Percentiles rank a stretch among this genome's conserved stretches.
Conservation (phyloP, 2,888 invertebrate genomes). For the Ophion ventricosus region DNA sequence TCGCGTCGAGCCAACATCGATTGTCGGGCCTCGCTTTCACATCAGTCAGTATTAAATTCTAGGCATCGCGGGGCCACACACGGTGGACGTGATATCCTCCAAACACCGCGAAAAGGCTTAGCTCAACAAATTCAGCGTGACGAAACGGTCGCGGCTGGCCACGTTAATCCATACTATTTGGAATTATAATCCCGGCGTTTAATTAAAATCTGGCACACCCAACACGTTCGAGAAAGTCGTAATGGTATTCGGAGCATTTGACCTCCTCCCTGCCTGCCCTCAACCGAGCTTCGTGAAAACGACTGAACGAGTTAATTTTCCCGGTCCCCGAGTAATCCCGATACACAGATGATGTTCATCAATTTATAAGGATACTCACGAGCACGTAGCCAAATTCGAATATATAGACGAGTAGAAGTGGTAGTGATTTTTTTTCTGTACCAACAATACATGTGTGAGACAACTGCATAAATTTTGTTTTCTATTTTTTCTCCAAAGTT, state of each 20-base stretch:
- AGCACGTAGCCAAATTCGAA: neutral
- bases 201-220: conserved; percentile 58
- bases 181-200: conserved; percentile 63
- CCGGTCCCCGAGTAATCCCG: conserved; percentile 14
- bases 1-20: conserved; percentile 41
- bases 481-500: too few species aligned
- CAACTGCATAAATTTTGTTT: too few species aligned
- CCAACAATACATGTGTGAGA: too few species aligned
- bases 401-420: neutral
- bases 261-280: neutral
- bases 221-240: conserved; percentile 21
- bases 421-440: neutral
- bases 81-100: conserved; percentile 43
- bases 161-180: conserved; percentile 60
- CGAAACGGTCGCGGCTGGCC: conserved; percentile 20
- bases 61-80: neutral
- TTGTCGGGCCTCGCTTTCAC: conserved; percentile 40
- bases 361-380: conserved; percentile 1
- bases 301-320: conserved; percentile 49
- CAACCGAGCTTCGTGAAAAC: conserved; percentile 23
- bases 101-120: conserved; percentile 65
- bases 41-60: conserved; percentile 65
- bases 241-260: conserved; percentile 13
- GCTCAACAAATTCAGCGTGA: conserved; percentile 65
- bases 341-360: conserved; percentile 21